Evolutionary conservation across 2,888 invertebrate genomes (phyloP).

Genomic region (Leucoptera coffeella): DNA sequence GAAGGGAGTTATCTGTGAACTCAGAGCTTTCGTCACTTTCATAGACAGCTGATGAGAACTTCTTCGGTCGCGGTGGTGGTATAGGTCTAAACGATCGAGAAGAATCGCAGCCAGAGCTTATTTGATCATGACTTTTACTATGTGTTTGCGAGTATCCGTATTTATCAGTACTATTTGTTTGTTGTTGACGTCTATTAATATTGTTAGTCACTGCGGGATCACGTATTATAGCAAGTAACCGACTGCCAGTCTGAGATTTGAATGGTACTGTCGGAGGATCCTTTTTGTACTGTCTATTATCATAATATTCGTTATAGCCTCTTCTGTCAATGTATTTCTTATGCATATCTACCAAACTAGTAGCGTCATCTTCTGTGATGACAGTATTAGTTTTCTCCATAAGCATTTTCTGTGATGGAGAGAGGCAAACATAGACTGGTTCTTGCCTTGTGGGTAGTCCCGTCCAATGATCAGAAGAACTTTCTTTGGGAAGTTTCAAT

Average conservation of each 20-base stretch:
- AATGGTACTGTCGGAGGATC: slow-evolving; percentile 19
- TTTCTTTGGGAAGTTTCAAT: slow-evolving; percentile 27
- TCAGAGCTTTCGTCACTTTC: slow-evolving; percentile 42
- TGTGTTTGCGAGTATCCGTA: no score
- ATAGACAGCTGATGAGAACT: slow-evolving; percentile 26
- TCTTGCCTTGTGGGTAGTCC: slow-evolving; percentile 56
- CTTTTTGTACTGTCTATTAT: no score
- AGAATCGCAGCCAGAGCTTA: slow-evolving; percentile 8
- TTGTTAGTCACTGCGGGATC: slow-evolving; percentile 34
- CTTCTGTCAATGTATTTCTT: slow-evolving; percentile 62
- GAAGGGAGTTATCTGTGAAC: slow-evolving; percentile 26
- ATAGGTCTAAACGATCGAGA: slow-evolving; percentile 19
- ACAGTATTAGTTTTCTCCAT: slow-evolving; percentile 48
- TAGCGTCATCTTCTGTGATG: slow-evolving; percentile 46
- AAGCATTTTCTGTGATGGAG: slow-evolving; percentile 63
- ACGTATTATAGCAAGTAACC: slow-evolving; percentile 58
- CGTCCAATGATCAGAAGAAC: slow-evolving; percentile 51
- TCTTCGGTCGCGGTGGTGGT: slow-evolving; percentile 31
- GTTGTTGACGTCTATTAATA: no score
- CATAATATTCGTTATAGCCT: slow-evolving; percentile 43
- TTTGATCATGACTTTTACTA: slow-evolving; percentile 11
- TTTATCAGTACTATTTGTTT: no score
- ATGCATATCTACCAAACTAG: slow-evolving; percentile 62
- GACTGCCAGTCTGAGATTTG: slow-evolving; percentile 50
- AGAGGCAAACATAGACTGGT: slow-evolving; percentile 60